These are phyloP conservation scores for Danaus melanippus DNA, from an alignment of 1,140 invertebrate genomes.

Conservation along the genomic window DNA sequence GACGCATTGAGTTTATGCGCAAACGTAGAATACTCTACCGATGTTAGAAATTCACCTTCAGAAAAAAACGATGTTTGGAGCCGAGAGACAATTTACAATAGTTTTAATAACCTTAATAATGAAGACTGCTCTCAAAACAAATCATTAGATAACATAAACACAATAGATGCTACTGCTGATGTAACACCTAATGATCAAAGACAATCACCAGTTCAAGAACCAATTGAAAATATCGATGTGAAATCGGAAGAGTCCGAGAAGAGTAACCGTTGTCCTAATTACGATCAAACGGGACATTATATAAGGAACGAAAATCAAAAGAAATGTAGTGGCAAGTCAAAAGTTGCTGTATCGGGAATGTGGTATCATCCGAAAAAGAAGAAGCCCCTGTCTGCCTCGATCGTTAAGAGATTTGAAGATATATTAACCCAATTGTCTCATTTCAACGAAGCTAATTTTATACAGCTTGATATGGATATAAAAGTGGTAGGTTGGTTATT, in stretches of 20 bases:
- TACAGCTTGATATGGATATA: conserved; percentile 65
- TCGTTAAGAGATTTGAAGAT: conserved; percentile 58
- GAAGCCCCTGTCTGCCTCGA: conserved; percentile 47
- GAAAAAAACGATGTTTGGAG: conserved; percentile 31
- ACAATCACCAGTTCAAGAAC: conserved; percentile 27
- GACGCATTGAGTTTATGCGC: conserved; percentile 52
- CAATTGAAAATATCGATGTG: conserved; percentile 25
- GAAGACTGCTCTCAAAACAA: conserved; percentile 25
- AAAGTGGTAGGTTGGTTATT: conserved; percentile 44
- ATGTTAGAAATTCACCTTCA: conserved; percentile 36
- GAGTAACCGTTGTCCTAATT: conserved; percentile 44
- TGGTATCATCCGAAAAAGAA: conserved; percentile 68
- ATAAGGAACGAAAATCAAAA: conserved; percentile 55
- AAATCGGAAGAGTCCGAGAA: conserved; percentile 34
- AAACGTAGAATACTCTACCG: conserved; percentile 39
- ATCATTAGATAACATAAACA: conserved; percentile 27
- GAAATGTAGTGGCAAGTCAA: conserved; percentile 42
- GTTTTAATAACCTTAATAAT: conserved; percentile 11
- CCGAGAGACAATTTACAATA: conserved; percentile 7
- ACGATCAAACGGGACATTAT: conserved; percentile 57
- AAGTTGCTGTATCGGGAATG: conserved; percentile 45
- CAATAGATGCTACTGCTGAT: conserved; percentile 32
- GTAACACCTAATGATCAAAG: conserved; percentile 29
- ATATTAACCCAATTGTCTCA: conserved; percentile 50
- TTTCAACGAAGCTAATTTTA: conserved; percentile 51